These are phyloP conservation scores for Choloepus hoffmanni DNA, from an alignment of 2,113 vertebrate genomes.

Conservation along the genomic window DNA sequence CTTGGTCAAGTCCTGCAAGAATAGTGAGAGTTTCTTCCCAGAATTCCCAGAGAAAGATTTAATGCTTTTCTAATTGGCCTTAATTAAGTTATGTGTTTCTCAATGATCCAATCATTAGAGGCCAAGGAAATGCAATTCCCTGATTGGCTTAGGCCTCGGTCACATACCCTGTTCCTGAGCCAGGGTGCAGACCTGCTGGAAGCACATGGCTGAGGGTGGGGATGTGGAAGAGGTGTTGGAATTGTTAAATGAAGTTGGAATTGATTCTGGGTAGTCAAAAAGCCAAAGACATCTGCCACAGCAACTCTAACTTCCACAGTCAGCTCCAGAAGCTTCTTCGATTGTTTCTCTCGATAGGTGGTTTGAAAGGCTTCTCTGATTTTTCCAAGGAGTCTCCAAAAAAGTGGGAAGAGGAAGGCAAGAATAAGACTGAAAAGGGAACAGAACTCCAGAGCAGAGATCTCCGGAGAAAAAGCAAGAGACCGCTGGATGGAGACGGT, in stretches of 20 bases:
- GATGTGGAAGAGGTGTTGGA: not conserved
- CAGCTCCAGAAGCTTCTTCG: not conserved
- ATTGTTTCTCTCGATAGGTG: not conserved
- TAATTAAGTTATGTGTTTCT: not conserved
- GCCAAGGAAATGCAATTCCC: not conserved
- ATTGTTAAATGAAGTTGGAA: not conserved
- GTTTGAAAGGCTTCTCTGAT: slow-evolving; percentile 20
- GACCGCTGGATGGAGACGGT: not conserved
- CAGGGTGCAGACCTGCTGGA: not conserved
- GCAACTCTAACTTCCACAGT: not conserved
- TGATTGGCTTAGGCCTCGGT: not conserved
- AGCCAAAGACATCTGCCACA: not conserved
- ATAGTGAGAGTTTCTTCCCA: not conserved
- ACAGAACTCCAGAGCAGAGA: not conserved
- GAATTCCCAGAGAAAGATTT: not conserved
- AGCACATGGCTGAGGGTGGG: not conserved
- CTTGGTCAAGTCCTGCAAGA: not conserved
- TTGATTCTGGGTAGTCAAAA: not conserved
- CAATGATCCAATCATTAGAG: not conserved
- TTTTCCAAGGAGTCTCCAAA: slow-evolving; percentile 46
- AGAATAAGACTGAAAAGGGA: not conserved
- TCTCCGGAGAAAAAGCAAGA: not conserved
- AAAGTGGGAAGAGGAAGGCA: not conserved
- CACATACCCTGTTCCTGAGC: not conserved
- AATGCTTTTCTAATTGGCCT: not conserved